Conservation (phyloP, 1,140 invertebrate genomes). For the Amphibalanus amphitrite region DNA sequence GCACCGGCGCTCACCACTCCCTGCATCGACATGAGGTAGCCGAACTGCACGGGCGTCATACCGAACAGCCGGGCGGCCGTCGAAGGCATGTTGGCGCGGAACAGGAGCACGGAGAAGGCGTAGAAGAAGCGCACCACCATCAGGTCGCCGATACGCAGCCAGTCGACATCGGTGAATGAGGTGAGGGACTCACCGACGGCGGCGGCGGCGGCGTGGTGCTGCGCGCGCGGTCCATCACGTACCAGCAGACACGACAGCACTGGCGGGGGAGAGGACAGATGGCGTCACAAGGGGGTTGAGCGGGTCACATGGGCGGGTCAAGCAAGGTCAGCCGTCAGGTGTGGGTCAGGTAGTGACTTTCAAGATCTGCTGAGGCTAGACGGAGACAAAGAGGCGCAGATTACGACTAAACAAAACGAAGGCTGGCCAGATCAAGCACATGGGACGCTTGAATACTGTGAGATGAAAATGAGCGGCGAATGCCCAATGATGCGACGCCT, state of each 20-base stretch:
- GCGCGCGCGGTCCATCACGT: slow-evolving; percentile 12
- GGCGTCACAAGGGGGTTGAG: background rate
- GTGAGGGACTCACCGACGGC: slow-evolving; percentile 17
- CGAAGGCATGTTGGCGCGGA: slow-evolving; percentile 25
- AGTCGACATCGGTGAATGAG: slow-evolving; percentile 21
- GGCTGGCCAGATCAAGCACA: too few species aligned
- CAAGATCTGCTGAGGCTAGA: too few species aligned
- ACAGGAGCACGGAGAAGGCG: slow-evolving; percentile 27
- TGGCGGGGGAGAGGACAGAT: slow-evolving; percentile 10
- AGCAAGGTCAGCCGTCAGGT: too few species aligned
- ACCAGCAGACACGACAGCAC: slow-evolving; percentile 21
- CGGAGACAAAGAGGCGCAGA: too few species aligned
- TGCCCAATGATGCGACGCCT: too few species aligned
- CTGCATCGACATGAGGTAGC: slow-evolving; percentile 27
- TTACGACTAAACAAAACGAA: too few species aligned
- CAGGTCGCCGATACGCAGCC: slow-evolving; percentile 26
- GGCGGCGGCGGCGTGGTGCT: too few species aligned
- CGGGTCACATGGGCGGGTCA: too few species aligned
- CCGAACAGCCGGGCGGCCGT: slow-evolving; percentile 23
- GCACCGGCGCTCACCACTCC: slow-evolving; percentile 22
- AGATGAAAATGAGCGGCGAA: too few species aligned
- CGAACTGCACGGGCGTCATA: slow-evolving; percentile 22
- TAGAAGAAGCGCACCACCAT: slow-evolving; percentile 27
- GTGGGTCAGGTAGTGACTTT: too few species aligned
- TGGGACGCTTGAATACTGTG: too few species aligned